These are phyloP conservation scores for Drosophila ogumai DNA, from an alignment of 1,140 invertebrate genomes.

Conservation along the genomic window DNA sequence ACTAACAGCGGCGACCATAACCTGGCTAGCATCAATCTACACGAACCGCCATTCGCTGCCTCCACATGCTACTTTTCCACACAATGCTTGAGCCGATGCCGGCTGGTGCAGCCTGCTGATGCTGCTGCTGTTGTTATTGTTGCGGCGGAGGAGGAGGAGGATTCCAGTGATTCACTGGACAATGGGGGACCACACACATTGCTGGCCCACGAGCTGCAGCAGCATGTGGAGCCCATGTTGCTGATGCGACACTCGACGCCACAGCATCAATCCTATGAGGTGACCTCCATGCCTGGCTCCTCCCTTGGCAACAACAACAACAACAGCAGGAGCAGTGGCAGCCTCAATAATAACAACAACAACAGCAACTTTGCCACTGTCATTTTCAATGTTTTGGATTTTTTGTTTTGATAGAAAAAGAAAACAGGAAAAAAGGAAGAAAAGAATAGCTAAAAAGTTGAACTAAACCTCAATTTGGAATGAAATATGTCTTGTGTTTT, in stretches of 20 bases:
- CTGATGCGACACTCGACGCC: conserved; percentile 69
- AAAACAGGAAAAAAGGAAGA: conserved; percentile 6
- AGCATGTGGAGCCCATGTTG: conserved; percentile 61
- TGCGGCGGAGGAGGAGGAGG: conserved; percentile 11
- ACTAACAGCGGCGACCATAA: conserved; percentile 35
- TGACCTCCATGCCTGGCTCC: conserved; percentile 5
- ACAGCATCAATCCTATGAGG: conserved; percentile 61
- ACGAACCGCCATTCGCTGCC: conserved; percentile 46
- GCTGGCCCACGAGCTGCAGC: conserved; percentile 59
- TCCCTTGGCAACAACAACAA: conserved; percentile 19
- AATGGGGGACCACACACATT: conserved; percentile 52
- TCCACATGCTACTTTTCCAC: conserved; percentile 71
- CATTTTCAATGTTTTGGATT: conserved; percentile 82
- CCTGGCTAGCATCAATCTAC: conserved; percentile 50
- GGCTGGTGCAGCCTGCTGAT: conserved; percentile 13
- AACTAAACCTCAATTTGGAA: conserved; percentile 21
- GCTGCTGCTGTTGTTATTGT: conserved; percentile 22
- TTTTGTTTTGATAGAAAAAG: conserved; percentile 68
- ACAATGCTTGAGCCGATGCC: conserved; percentile 50
- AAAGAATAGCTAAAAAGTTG: not conserved
- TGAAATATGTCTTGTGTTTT: conserved; percentile 60
- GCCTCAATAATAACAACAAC: conserved; percentile 38
- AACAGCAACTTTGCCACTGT: conserved; percentile 77
- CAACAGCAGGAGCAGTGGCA: conserved; percentile 38
- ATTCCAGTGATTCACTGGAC: conserved; percentile 58